Percentiles rank a stretch among this genome's conserved stretches.
Evolutionary conservation across 2,888 invertebrate species (phyloP).

Genomic region (Meiosimyza platycephala): DNA sequence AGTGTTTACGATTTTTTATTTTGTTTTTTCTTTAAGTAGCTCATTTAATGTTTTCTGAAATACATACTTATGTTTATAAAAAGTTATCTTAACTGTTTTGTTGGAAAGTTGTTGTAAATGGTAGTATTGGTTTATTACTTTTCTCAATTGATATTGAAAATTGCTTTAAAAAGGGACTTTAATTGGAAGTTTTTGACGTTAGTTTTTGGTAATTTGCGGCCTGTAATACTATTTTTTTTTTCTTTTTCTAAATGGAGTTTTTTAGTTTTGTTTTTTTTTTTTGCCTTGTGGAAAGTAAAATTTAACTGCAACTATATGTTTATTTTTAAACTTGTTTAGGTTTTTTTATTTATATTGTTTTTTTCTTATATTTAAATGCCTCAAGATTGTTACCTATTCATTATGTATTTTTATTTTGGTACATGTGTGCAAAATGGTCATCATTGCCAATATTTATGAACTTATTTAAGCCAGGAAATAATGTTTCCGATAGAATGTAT

Average conservation of each 20-base stretch:
- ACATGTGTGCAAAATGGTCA: no score
- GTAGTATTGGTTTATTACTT: constrained; percentile 40
- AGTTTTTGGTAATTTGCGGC: constrained; percentile 37
- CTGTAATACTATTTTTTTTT: constrained; percentile 41
- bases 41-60: constrained; percentile 30
- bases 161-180: constrained; percentile 31
- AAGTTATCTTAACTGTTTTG: constrained; percentile 37
- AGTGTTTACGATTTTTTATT: constrained; percentile 25
- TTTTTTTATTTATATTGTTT: no score
- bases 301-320: constrained; percentile 13
- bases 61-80: constrained; percentile 26
- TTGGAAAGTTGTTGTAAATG: constrained; percentile 34
- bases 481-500: no score
- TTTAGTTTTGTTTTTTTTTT: constrained; percentile 35
- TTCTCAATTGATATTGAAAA: constrained; percentile 45
- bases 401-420: background rate
- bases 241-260: constrained; percentile 45
- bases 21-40: constrained; percentile 19
- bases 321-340: background rate
- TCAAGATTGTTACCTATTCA: no score
- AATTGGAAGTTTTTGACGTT: constrained; percentile 34
- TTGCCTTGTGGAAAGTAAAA: constrained; percentile 32
- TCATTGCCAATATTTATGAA: no score
- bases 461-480: no score
- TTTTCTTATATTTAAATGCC: no score